Conservation (phyloP, 2,888 invertebrate species). For the Tipula helvola region DNA sequence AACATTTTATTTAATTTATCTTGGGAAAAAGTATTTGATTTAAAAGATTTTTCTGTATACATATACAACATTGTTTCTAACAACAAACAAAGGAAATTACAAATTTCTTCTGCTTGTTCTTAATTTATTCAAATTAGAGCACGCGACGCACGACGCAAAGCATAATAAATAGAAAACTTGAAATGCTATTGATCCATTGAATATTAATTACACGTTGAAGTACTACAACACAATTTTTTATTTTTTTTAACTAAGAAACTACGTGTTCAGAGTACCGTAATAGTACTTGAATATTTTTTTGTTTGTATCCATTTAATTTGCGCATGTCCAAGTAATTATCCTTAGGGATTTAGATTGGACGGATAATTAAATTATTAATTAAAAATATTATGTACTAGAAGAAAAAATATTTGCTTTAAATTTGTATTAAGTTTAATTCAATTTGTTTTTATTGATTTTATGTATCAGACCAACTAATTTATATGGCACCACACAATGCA, state of each 20-base stretch:
- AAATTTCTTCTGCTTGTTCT: not conserved
- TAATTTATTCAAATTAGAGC: not conserved
- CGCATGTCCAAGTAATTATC: not conserved
- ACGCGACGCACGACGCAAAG: not conserved
- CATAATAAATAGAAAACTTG: not conserved
- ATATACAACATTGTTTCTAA: not conserved
- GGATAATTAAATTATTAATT: not conserved
- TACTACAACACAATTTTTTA: not conserved
- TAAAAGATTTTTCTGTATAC: not conserved
- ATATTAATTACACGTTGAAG: not conserved
- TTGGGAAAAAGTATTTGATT: not conserved
- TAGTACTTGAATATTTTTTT: not conserved
- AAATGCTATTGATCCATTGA: not conserved
- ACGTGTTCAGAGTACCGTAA: not conserved
- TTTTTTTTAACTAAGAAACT: not conserved
- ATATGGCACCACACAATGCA: not conserved
- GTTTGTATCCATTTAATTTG: not conserved
- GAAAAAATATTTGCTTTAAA: not conserved
- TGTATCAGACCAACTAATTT: not conserved
- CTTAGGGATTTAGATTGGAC: not conserved
- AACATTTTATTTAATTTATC: not conserved
- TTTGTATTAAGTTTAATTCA: not conserved
- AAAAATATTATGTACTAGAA: not conserved
- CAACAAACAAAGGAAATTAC: not conserved
- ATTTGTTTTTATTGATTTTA: not conserved